phyloP scores from a whole-genome alignment of 1,140 invertebrate species.

The Conopomorpha cramerella region DNA sequence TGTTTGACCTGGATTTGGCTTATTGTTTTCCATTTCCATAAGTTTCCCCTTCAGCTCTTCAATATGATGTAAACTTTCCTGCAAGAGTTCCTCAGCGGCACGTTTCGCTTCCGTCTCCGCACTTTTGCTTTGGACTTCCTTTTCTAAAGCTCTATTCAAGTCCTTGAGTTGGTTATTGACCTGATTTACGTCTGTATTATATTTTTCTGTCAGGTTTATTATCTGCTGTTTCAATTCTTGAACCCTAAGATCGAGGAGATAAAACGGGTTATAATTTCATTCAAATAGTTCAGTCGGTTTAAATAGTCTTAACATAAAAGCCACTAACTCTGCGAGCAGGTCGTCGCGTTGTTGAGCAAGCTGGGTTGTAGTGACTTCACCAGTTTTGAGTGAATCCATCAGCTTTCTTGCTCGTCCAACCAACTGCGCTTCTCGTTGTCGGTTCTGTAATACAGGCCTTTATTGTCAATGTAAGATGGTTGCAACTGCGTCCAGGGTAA shows the following conservation, averaged over 20 bases:
- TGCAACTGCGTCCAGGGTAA: too few species aligned
- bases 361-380: slow-evolving; percentile 33
- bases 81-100: slow-evolving; percentile 12
- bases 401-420: slow-evolving; percentile 43
- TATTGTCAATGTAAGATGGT: neutral
- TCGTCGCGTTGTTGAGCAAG: slow-evolving; percentile 34
- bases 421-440: slow-evolving; percentile 36
- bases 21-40: slow-evolving; percentile 27
- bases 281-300: neutral
- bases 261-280: too few species aligned
- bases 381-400: slow-evolving; percentile 43
- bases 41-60: slow-evolving; percentile 33
- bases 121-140: too few species aligned
- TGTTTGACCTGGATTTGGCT: slow-evolving; percentile 28
- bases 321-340: slow-evolving; percentile 30
- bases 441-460: slow-evolving; percentile 19
- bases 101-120: too few species aligned
- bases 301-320: slow-evolving; percentile 1
- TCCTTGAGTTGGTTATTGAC: slow-evolving; percentile 28
- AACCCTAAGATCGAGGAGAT: slow-evolving; percentile 14
- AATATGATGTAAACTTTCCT: slow-evolving; percentile 19
- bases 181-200: slow-evolving; percentile 22
- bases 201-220: slow-evolving; percentile 17
- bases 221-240: slow-evolving; percentile 31
- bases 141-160: slow-evolving; percentile 15